Evolutionary conservation across 2,113 vertebrate genomes (phyloP).

Genomic region (Ellobius talpinus): DNA sequence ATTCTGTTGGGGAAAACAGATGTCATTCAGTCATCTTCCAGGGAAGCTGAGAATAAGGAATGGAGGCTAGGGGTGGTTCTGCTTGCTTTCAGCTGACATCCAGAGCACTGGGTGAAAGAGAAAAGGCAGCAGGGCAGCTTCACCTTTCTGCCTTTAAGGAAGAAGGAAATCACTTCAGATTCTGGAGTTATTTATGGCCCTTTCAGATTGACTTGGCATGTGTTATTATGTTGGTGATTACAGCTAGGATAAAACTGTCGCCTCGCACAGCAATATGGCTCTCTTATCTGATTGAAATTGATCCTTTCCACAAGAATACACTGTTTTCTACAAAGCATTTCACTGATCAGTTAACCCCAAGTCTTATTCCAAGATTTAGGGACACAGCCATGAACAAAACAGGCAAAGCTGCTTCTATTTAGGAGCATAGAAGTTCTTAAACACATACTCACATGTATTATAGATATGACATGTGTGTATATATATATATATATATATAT

Average conservation of each 20-base stretch:
- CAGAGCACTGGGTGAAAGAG: conserved; percentile 39
- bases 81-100: conserved; percentile 43
- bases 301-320: conserved; percentile 45
- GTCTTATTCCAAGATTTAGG: neutral
- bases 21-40: neutral
- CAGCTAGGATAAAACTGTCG: conserved; percentile 47
- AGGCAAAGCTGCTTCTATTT: neutral
- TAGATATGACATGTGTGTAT: neutral
- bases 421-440: neutral
- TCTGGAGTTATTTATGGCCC: conserved; percentile 60
- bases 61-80: neutral
- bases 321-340: conserved; percentile 52
- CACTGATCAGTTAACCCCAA: conserved; percentile 29
- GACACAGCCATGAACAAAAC: neutral
- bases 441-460: neutral
- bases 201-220: conserved; percentile 57
- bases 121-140: conserved; percentile 42
- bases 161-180: conserved; percentile 62
- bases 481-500: neutral
- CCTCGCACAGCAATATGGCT: conserved; percentile 25
- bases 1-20: conserved; percentile 27
- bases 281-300: conserved; percentile 50
- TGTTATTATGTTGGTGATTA: conserved; percentile 21
- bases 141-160: conserved; percentile 54
- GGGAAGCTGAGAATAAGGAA: neutral